Evolutionary conservation across 2,797 vertebrate species (phyloP), one percentile per base, ranked within the genome.

Genomic region (Steatocranus sp.): DNA sequence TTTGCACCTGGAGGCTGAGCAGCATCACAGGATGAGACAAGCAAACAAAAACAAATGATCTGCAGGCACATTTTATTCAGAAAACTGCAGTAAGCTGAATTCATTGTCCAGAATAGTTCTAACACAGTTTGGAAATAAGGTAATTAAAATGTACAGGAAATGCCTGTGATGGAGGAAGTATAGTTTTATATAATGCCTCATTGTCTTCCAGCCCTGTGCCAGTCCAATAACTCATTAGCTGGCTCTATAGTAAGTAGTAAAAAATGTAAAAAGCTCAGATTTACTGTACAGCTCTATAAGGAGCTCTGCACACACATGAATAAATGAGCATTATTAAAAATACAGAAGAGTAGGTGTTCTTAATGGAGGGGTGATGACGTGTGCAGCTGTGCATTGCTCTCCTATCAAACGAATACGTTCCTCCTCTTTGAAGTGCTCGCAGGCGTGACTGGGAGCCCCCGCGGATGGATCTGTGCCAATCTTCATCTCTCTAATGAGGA

Each of bases 211-310:
- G 79, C 74, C 87, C 84, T 85, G 25, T 73, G 66, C 73, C 86
- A 53, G 74, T 79, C 78, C 83, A 93, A 89, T 79, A 92, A 86
- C 86, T 94, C 92, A 93, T 94, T 91, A 92, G 79, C 32, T 76
- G 80, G 85, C 76, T 91, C 80, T 75, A 82, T 84, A 91, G 91
- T 82, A 84, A 80, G 68, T 14, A 78, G 25, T 68, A 54, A 50
- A 36, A 61, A 81, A 53, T 74, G 54, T 74, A 49, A 53, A 79
- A 61, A 54, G 82, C 89, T 87, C 74, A 83, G 83, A 90, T 89
- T 90, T 92, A 89, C 83, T 78, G 79, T 84, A 32, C 54, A 10
- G 38, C 82, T 83, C 86, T 88, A 79, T 86, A 84, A 78, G 87
- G 51, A 79, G 48, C 79, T 83, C 48, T 56, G 61, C 76, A 85